Evolutionary conservation across 2,797 vertebrate genomes (phyloP).

Genomic region (Lates japonicus): DNA sequence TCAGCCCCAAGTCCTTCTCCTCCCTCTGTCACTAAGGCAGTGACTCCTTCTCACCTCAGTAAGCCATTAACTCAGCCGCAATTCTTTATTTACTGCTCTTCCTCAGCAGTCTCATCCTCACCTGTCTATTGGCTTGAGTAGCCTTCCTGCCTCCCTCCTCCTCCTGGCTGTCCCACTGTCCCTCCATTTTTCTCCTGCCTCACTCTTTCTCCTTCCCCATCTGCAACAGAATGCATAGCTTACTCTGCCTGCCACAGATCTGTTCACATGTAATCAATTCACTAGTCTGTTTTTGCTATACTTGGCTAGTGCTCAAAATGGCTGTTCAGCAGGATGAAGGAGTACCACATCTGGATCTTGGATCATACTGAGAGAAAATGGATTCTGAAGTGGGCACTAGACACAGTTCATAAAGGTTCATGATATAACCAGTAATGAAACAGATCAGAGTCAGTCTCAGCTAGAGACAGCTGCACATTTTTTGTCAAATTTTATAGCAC

Average conservation of each 20-base stretch:
- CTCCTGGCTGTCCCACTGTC: slow-evolving; percentile 18
- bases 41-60: slow-evolving; percentile 47
- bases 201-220: slow-evolving; percentile 81
- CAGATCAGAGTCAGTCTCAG: too few relatives aligned
- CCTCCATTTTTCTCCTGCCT: slow-evolving; percentile 42
- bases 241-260: slow-evolving; percentile 79
- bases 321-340: slow-evolving; percentile 49
- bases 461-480: too few relatives aligned
- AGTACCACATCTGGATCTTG: slow-evolving; percentile 18
- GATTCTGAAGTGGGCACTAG: neutral
- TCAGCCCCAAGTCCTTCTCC: slow-evolving; percentile 21
- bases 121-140: slow-evolving; percentile 88
- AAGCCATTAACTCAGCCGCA: too few relatives aligned
- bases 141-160: slow-evolving; percentile 82
- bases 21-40: slow-evolving; percentile 33
- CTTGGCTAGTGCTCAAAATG: neutral
- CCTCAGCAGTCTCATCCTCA: slow-evolving; percentile 74
- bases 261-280: slow-evolving; percentile 89
- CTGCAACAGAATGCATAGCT: slow-evolving; percentile 43
- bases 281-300: slow-evolving; percentile 16
- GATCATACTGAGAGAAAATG: slow-evolving; percentile 36
- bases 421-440: neutral
- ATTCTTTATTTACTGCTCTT: slow-evolving; percentile 62
- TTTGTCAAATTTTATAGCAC: too few relatives aligned
- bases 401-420: neutral